These are phyloP conservation scores for Stichopus horrens DNA, from an alignment of 53 echinoderm and acorn worm species.

Conservation along the genomic window DNA sequence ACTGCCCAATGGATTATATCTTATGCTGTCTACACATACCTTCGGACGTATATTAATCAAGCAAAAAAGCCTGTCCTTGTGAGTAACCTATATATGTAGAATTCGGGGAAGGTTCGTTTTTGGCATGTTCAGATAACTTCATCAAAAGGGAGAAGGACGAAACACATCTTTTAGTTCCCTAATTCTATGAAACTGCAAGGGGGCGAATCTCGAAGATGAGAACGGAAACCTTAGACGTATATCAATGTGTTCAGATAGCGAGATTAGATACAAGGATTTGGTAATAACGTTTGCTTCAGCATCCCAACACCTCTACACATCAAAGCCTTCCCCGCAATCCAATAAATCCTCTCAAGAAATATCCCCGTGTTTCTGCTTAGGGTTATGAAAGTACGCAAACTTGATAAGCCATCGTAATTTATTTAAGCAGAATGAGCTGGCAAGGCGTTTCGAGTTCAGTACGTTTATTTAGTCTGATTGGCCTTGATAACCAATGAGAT, in stretches of 20 bases:
- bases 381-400: constrained; percentile 41
- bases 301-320: constrained; percentile 33
- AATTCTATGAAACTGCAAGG: not conserved
- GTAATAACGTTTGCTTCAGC: constrained; percentile 16
- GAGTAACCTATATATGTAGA: too few species aligned
- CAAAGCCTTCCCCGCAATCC: constrained; percentile 41
- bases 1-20: too few species aligned
- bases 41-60: too few species aligned
- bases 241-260: constrained; percentile 3
- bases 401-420: constrained; percentile 46
- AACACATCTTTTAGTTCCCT: too few species aligned
- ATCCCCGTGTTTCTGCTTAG: constrained; percentile 37
- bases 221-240: not conserved
- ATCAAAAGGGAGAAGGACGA: too few species aligned
- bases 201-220: not conserved
- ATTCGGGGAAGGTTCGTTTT: too few species aligned
- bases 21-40: too few species aligned
- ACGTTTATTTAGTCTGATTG: constrained; percentile 44
- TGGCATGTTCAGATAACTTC: too few species aligned
- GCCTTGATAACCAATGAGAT: constrained; percentile 40
- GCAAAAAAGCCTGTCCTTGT: too few species aligned
- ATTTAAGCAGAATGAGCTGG: constrained; percentile 30
- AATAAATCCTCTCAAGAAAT: constrained; percentile 26
- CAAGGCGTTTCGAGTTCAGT: constrained; percentile 29
- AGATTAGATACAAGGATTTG: not conserved